phyloP scores from a whole-genome alignment of 2,113 vertebrate species.

The Haplochromis burtoni region DNA sequence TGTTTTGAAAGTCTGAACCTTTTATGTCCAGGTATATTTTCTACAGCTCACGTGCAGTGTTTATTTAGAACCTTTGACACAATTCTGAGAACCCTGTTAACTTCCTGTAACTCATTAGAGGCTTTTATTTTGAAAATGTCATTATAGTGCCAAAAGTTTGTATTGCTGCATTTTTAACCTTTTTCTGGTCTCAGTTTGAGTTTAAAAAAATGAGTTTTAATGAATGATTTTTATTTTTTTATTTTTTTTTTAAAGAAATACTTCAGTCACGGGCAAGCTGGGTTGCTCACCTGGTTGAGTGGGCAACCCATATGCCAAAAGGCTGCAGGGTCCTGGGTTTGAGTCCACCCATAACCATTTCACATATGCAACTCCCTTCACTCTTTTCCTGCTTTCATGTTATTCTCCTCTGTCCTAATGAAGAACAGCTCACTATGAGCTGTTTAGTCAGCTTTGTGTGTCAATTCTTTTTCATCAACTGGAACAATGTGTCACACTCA shows the following conservation, averaged over 20 bases:
- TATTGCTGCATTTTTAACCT: rapidly evolving
- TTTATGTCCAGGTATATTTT: neutral
- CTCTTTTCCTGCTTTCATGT: neutral
- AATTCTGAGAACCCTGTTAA: neutral
- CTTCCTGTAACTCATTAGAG: neutral
- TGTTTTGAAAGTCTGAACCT: neutral
- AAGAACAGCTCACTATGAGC: neutral
- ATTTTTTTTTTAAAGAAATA: rapidly evolving
- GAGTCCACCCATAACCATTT: neutral
- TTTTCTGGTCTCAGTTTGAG: neutral
- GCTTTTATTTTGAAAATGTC: neutral
- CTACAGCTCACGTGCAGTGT: rapidly evolving
- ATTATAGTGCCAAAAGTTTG: neutral
- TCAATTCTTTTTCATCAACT: neutral
- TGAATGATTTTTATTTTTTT: neutral
- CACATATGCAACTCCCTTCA: rapidly evolving
- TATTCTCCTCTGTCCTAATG: neutral
- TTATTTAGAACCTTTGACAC: neutral
- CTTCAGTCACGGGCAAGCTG: rapidly evolving
- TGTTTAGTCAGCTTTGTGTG: neutral
- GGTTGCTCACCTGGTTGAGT: neutral
- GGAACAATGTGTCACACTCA: conserved; percentile 3
- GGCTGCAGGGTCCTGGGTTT: neutral
- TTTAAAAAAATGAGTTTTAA: neutral
- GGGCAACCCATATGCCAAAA: neutral